phyloP scores from a whole-genome alignment of 2,797 vertebrate species.

The Lacerta agilis region DNA sequence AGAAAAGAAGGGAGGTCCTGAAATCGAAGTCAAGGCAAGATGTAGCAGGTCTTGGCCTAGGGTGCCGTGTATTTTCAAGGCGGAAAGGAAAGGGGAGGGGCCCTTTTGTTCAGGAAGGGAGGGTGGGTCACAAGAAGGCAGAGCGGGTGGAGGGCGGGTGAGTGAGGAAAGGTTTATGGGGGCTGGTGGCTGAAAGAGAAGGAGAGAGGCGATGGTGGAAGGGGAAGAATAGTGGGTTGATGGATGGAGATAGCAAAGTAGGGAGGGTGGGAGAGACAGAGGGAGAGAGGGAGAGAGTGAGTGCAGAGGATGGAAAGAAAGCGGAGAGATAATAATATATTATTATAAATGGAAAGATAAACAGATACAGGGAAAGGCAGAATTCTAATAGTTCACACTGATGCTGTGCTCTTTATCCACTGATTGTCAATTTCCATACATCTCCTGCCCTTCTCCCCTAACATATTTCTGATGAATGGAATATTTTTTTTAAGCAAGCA shows the following conservation, averaged over 20 bases:
- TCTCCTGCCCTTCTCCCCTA: background rate
- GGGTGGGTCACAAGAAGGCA: conserved; percentile 1
- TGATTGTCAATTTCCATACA: background rate
- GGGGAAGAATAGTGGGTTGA: background rate
- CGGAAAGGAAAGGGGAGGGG: background rate
- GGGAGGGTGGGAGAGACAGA: background rate
- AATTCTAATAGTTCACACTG: background rate
- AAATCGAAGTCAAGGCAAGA: background rate
- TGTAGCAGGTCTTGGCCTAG: background rate
- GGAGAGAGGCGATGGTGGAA: too few species aligned
- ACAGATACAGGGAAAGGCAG: background rate
- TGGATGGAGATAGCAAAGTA: conserved; percentile 11
- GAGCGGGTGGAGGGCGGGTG: background rate
- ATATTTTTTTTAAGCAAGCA: background rate
- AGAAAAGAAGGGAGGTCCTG: background rate
- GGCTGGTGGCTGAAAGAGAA: background rate
- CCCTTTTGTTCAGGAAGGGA: conserved; percentile 33
- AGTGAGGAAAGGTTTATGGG: background rate
- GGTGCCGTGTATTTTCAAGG: background rate
- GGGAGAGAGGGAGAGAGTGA: background rate
- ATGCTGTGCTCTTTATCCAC: background rate
- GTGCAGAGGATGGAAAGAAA: background rate
- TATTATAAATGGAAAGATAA: background rate
- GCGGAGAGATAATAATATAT: background rate
- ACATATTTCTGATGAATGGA: background rate